Conservation (phyloP, 2,113 vertebrate species). For the Notothenia coriiceps region DNA sequence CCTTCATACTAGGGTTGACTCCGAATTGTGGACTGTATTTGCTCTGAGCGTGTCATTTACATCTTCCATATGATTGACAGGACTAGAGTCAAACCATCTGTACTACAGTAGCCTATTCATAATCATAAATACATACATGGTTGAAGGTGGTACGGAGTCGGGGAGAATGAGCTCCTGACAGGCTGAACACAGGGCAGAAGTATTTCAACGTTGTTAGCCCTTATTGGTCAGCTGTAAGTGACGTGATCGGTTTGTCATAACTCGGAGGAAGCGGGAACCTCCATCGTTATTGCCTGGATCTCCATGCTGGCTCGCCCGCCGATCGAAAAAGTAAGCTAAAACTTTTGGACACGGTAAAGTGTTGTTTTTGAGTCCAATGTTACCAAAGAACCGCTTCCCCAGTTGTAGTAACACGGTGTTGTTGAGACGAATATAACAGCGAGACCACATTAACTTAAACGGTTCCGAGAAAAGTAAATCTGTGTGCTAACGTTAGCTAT, state of each 20-base stretch:
- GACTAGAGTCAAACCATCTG: not conserved
- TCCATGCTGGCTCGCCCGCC: constrained; percentile 23
- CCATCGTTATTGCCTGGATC: not conserved
- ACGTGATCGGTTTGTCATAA: constrained; percentile 24
- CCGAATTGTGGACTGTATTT: too few species aligned
- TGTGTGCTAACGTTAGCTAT: constrained; percentile 22
- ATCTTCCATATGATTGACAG: not conserved
- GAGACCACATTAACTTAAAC: not conserved
- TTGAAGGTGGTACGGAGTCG: not conserved
- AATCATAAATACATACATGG: too few species aligned
- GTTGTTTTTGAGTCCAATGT: not conserved
- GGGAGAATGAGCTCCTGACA: not conserved
- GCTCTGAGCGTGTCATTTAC: too few species aligned
- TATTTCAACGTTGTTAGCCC: rapidly evolving
- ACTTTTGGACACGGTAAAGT: constrained; percentile 25
- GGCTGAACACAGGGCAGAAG: rapidly evolving
- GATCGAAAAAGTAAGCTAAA: constrained; percentile 39
- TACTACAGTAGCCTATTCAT: too few species aligned
- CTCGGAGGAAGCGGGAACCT: constrained; percentile 64
- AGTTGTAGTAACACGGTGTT: not conserved
- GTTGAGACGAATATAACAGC: not conserved
- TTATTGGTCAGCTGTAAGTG: constrained; percentile 18
- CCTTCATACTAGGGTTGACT: not conserved
- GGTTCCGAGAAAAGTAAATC: not conserved
- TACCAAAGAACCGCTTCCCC: not conserved